A percentile compares a stretch with the other conserved stretches of the same genome.
Evolutionary conservation across 2,888 invertebrate species (phyloP).

Genomic region (Eilema griseolum): DNA sequence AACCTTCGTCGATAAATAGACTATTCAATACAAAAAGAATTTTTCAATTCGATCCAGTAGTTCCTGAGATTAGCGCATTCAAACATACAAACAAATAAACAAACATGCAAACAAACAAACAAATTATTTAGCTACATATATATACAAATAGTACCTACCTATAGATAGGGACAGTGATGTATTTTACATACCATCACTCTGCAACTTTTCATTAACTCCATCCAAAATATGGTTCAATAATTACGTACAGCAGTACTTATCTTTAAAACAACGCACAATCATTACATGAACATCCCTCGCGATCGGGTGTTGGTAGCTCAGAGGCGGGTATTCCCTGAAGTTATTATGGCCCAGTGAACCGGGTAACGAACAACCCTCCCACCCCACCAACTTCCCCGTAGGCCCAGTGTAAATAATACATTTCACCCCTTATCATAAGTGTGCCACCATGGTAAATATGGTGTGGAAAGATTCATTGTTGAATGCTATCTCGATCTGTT

Average conservation of each 20-base stretch:
- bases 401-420: constrained; percentile 76
- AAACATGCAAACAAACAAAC: too few species aligned
- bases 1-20: too few species aligned
- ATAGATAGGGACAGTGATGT: too few species aligned
- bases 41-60: too few species aligned
- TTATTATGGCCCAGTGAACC: constrained; percentile 85
- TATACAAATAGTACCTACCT: too few species aligned
- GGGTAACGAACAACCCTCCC: constrained; percentile 78
- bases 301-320: constrained; percentile 73
- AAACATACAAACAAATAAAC: too few species aligned
- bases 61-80: too few species aligned
- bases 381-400: constrained; percentile 42
- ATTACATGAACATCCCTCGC: constrained; percentile 35
- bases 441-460: constrained; percentile 44
- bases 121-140: too few species aligned
- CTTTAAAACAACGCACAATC: constrained; percentile 47
- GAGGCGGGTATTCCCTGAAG: constrained; percentile 82
- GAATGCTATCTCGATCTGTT: constrained; percentile 19
- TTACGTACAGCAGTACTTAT: neutral
- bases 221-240: neutral
- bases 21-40: too few species aligned
- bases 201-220: neutral
- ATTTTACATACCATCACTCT: neutral
- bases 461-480: constrained; percentile 20
- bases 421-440: constrained; percentile 61